A percentile compares a stretch with the other conserved stretches of the same genome.
Evolutionary conservation across 1,140 invertebrate species (phyloP).

Genomic region (Drosophila murphyi): DNA sequence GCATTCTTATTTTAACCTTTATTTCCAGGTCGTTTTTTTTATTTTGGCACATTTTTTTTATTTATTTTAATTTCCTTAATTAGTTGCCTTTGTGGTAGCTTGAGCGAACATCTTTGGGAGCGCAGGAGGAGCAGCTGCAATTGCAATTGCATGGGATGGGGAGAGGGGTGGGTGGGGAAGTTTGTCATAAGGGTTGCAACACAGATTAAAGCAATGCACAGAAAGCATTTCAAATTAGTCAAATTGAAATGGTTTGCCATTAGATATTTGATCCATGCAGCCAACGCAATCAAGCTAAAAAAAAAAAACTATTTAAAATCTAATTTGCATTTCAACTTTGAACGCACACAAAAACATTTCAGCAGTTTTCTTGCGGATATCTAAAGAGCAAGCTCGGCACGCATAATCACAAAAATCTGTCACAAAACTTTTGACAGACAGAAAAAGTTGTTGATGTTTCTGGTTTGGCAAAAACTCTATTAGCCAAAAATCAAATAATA

Average conservation of each 20-base stretch:
- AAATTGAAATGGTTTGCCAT: conserved; percentile 62
- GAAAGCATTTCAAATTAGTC: conserved; percentile 55
- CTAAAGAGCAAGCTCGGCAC: conserved; percentile 1
- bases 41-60: conserved; percentile 56
- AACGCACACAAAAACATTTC: conserved; percentile 46
- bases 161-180: not conserved
- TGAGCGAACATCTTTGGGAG: not conserved
- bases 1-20: conserved; percentile 19
- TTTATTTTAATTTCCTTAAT: conserved; percentile 81
- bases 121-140: not conserved
- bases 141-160: not conserved
- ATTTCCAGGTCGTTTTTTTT: conserved; percentile 29
- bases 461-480: conserved; percentile 28
- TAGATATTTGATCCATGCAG: conserved; percentile 51
- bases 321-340: conserved; percentile 69
- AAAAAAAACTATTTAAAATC: conserved; percentile 72
- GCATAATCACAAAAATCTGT: conserved; percentile 78
- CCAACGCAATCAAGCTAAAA: conserved; percentile 59
- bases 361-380: conserved; percentile 17
- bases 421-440: conserved; percentile 75
- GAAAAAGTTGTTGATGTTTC: conserved; percentile 53
- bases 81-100: conserved; percentile 70
- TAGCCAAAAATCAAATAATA: conserved; percentile 46
- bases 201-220: conserved; percentile 52
- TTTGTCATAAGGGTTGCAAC: conserved; percentile 48